These are phyloP conservation scores for Drosophila simulans DNA, from an alignment of 1,140 invertebrate species.

Conservation along the genomic window DNA sequence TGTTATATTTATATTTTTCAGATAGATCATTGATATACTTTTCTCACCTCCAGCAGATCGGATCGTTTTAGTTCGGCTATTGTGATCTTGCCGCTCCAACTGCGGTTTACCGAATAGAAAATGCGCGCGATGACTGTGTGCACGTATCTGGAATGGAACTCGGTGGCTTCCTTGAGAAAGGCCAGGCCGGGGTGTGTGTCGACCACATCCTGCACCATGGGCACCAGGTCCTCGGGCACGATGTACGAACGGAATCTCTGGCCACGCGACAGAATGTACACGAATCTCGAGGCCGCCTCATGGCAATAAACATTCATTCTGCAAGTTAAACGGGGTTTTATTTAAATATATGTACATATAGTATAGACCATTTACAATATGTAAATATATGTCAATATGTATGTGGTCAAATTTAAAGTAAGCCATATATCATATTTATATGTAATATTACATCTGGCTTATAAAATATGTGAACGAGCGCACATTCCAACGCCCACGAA, in stretches of 20 bases:
- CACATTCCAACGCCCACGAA: no score
- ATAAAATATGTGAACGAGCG: no score
- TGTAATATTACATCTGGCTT: no score
- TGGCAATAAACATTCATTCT: conserved; percentile 92
- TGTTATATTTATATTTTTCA: neutral
- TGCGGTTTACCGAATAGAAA: conserved; percentile 98
- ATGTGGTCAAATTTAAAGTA: no score
- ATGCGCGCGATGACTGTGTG: conserved; percentile 99
- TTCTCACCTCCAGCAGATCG: conserved; percentile 89
- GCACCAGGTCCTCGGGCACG: conserved; percentile 94
- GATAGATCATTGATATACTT: neutral
- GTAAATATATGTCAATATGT: no score
- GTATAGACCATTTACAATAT: no score
- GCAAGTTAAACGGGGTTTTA: conserved; percentile 29
- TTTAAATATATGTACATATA: neutral
- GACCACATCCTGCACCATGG: conserved; percentile 98
- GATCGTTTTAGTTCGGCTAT: conserved; percentile 95
- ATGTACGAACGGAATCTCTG: conserved; percentile 87
- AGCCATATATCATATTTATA: no score
- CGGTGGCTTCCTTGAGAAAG: conserved; percentile 98
- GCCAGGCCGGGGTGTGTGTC: conserved; percentile 99
- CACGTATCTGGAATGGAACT: conserved; percentile 99
- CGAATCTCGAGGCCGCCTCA: conserved; percentile 95
- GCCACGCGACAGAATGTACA: conserved; percentile 92
- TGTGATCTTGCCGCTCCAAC: conserved; percentile 97